These are phyloP conservation scores for Ichneumoninae sp. DNA, from an alignment of 2,888 invertebrate species.

Conservation along the genomic window DNA sequence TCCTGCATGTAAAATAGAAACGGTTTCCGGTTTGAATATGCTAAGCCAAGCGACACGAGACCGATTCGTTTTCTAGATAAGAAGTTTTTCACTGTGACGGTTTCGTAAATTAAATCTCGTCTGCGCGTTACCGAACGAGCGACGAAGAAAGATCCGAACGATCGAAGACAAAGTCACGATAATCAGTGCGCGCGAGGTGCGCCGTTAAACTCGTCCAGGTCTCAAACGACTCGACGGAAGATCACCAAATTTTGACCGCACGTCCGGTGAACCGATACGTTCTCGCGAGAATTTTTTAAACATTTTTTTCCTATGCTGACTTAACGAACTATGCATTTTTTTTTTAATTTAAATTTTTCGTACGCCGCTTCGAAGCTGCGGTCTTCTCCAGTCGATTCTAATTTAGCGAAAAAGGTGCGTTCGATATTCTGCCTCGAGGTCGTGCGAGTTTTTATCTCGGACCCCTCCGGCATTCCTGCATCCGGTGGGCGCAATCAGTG, in stretches of 20 bases:
- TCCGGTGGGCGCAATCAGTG: conserved; percentile 30
- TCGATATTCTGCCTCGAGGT: neutral
- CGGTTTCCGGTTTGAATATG: conserved; percentile 8
- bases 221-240: neutral
- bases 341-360: neutral
- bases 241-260: neutral
- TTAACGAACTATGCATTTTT: neutral
- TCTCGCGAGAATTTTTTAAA: neutral
- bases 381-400: neutral
- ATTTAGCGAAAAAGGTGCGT: neutral
- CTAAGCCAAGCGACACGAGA: neutral
- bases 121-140: neutral
- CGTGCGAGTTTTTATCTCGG: neutral
- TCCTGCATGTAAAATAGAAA: neutral
- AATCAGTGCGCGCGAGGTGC: neutral
- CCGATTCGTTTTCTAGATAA: neutral
- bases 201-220: neutral
- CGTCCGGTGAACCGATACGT: neutral
- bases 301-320: neutral
- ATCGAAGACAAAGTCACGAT: neutral
- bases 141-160: neutral
- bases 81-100: neutral
- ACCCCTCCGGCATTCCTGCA: neutral
- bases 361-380: too few species aligned
- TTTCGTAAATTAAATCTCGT: neutral